Percentiles rank a stretch among this genome's conserved stretches.
Conservation (phyloP, 2,797 vertebrate species). For the Selene dorsalis region DNA sequence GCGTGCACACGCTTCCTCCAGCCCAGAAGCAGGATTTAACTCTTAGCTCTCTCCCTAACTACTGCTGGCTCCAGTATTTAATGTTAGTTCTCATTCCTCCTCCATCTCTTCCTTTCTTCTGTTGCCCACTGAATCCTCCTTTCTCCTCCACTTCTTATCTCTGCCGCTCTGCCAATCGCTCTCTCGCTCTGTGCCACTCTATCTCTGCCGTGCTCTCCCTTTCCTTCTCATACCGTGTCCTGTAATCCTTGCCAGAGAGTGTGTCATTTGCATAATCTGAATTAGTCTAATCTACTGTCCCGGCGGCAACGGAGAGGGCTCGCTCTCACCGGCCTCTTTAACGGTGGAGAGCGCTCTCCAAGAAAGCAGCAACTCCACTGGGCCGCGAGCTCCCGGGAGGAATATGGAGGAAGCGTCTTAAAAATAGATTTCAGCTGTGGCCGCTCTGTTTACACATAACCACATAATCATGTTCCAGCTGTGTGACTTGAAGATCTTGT, state of each 20-base stretch:
- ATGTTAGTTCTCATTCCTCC: conserved; percentile 33
- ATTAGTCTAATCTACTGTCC: conserved; percentile 80
- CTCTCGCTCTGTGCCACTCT: conserved; percentile 38
- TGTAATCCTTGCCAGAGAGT: conserved; percentile 72
- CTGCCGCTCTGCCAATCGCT: conserved; percentile 41
- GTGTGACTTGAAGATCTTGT: conserved; percentile 10
- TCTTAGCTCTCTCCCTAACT: conserved; percentile 19
- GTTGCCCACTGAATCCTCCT: conserved; percentile 29
- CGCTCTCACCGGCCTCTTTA: conserved; percentile 33
- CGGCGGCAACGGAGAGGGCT: conserved; percentile 50
- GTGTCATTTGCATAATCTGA: conserved; percentile 81
- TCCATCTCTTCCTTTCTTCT: conserved; percentile 44
- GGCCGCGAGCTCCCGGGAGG: conserved; percentile 10
- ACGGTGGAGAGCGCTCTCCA: conserved; percentile 29
- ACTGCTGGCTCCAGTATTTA: conserved; percentile 25
- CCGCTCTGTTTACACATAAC: conserved; percentile 25
- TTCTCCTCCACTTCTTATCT: conserved; percentile 56
- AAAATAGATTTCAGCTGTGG: conserved; percentile 52
- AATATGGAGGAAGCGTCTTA: conserved; percentile 20
- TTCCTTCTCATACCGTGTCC: conserved; percentile 47
- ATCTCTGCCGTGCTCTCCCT: conserved; percentile 25
- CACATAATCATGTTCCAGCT: conserved; percentile 37
- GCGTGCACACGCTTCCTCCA: conserved; percentile 25
- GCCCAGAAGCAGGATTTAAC: conserved; percentile 41
- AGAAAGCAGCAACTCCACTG: conserved; percentile 33